Evolutionary conservation across 1,140 invertebrate species (phyloP).

Genomic region (Ooceraea biroi): DNA sequence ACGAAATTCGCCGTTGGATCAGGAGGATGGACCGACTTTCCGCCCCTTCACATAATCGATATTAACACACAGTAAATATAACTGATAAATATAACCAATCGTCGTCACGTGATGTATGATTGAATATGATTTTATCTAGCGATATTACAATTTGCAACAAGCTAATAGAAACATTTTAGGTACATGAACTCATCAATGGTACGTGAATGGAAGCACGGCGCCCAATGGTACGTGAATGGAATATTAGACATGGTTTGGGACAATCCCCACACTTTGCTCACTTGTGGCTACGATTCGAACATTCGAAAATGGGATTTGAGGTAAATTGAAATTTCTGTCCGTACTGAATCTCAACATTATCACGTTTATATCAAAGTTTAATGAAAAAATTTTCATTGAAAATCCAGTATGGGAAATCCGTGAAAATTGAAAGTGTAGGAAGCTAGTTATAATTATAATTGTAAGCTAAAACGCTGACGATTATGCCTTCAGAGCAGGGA

Average conservation of each 20-base stretch:
- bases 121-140: conserved; percentile 15
- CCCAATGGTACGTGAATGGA: conserved; percentile 80
- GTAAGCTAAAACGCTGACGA: neutral
- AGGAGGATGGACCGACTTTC: conserved; percentile 77
- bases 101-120: neutral
- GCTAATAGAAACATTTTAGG: conserved; percentile 70
- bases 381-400: no score
- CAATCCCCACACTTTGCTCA: conserved; percentile 87
- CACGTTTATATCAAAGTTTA: no score
- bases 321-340: no score
- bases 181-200: no score
- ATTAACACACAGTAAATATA: conserved; percentile 83
- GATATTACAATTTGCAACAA: conserved; percentile 7
- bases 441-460: no score
- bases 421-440: no score
- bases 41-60: conserved; percentile 85
- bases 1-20: conserved; percentile 83
- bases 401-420: no score
- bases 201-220: no score
- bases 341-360: neutral
- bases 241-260: conserved; percentile 89
- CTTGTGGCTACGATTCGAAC: conserved; percentile 90
- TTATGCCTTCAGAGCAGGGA: conserved; percentile 82
- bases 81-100: conserved; percentile 42
- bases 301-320: conserved; percentile 89